Conservation (phyloP, 2,797 vertebrate genomes). For the Morelia viridis region DNA sequence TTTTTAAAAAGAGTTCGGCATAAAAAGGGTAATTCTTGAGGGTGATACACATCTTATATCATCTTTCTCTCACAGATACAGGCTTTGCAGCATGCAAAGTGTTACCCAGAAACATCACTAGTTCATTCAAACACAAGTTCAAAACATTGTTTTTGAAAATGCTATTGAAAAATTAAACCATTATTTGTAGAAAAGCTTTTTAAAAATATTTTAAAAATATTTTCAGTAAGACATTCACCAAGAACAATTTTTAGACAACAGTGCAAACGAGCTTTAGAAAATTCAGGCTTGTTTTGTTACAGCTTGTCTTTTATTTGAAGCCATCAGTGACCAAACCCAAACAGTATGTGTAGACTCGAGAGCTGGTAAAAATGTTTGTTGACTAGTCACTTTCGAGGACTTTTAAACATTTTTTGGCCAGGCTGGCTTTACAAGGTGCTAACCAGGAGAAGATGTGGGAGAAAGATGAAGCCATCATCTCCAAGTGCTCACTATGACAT, state of each 20-base stretch:
- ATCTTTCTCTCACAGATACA: not conserved
- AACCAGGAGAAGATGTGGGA: slow-evolving; percentile 18
- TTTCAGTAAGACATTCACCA: not conserved
- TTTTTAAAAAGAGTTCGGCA: not conserved
- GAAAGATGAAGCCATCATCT: slow-evolving; percentile 37
- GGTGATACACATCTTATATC: not conserved
- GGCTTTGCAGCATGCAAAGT: not conserved
- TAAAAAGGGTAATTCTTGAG: not conserved
- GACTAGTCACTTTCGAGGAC: not conserved
- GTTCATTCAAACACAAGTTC: not conserved
- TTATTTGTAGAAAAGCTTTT: not conserved
- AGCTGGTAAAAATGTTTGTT: not conserved
- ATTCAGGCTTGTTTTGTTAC: not conserved
- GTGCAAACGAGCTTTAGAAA: not conserved
- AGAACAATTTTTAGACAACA: not conserved
- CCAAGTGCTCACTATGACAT: slow-evolving; percentile 34
- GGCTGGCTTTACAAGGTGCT: not conserved
- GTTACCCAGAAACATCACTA: not conserved
- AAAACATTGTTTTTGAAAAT: not conserved
- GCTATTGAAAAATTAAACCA: not conserved
- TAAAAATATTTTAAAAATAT: not conserved
- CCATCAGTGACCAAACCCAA: not conserved
- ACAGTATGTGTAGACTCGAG: not conserved
- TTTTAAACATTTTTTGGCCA: not conserved
- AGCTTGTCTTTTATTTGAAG: not conserved